These are phyloP conservation scores for Thaleichthys pacificus DNA, from an alignment of 2,797 vertebrate genomes.

Conservation along the genomic window DNA sequence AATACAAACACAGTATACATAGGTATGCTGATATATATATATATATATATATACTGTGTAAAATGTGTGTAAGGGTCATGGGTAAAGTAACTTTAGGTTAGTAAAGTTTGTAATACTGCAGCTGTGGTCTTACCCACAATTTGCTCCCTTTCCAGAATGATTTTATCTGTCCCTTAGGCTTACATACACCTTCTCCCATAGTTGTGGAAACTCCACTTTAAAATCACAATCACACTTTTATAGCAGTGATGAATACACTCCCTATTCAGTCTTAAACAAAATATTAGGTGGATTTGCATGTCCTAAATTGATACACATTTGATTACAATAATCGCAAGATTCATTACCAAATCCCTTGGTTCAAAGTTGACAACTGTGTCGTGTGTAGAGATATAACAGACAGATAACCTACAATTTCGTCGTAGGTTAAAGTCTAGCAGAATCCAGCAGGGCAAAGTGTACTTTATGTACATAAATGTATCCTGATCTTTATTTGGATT, in stretches of 20 bases:
- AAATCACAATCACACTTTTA: neutral
- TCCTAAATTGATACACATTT: no score
- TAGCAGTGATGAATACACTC: neutral
- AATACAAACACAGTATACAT: neutral
- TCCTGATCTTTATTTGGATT: constrained; percentile 44
- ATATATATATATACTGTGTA: neutral
- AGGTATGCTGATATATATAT: neutral
- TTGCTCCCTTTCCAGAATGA: neutral
- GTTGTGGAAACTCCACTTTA: neutral
- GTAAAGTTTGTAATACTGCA: neutral
- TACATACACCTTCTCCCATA: neutral
- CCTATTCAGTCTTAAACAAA: no score
- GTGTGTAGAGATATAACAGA: neutral
- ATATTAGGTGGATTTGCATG: no score
- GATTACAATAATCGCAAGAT: no score
- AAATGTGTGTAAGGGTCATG: neutral
- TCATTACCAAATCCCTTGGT: neutral
- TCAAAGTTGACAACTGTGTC: neutral
- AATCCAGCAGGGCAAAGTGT: neutral
- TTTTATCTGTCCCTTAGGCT: no score
- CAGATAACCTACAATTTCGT: no score
- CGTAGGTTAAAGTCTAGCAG: no score
- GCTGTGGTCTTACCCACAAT: neutral
- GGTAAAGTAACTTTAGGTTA: neutral
- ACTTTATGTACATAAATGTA: neutral